phyloP scores from a whole-genome alignment of 2,888 invertebrate species.

The Galerucella pusilla region DNA sequence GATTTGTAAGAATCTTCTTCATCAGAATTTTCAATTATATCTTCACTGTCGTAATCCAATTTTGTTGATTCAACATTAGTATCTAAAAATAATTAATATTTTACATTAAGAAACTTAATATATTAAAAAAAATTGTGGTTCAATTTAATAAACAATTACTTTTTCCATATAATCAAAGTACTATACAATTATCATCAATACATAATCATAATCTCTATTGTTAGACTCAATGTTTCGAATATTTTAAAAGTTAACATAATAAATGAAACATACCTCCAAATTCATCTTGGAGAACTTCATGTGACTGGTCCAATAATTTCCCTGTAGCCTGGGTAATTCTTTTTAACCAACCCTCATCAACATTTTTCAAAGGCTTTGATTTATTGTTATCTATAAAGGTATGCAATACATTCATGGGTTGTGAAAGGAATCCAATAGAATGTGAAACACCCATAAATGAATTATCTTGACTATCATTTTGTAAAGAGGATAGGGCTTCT shows the following conservation, averaged over 20 bases:
- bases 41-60: constrained; percentile 72
- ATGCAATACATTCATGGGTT: constrained; percentile 57
- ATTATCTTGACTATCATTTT: constrained; percentile 38
- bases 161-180: no score
- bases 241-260: no score
- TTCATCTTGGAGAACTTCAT: constrained; percentile 10
- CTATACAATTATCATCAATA: no score
- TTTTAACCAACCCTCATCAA: constrained; percentile 72
- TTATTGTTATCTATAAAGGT: constrained; percentile 54
- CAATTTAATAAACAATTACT: no score
- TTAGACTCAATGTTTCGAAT: not conserved
- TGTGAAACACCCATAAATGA: constrained; percentile 40
- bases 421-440: constrained; percentile 41
- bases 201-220: not conserved
- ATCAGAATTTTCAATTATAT: constrained; percentile 69
- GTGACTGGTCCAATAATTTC: constrained; percentile 17
- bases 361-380: constrained; percentile 56
- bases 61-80: constrained; percentile 43
- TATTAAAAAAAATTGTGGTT: no score
- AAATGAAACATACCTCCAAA: not conserved
- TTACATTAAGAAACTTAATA: not conserved
- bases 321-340: constrained; percentile 61
- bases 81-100: constrained; percentile 13
- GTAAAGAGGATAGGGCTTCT: constrained; percentile 43
- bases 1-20: constrained; percentile 52